Evolutionary conservation across 1,140 invertebrate genomes (phyloP).

Genomic region (Periplaneta americana): DNA sequence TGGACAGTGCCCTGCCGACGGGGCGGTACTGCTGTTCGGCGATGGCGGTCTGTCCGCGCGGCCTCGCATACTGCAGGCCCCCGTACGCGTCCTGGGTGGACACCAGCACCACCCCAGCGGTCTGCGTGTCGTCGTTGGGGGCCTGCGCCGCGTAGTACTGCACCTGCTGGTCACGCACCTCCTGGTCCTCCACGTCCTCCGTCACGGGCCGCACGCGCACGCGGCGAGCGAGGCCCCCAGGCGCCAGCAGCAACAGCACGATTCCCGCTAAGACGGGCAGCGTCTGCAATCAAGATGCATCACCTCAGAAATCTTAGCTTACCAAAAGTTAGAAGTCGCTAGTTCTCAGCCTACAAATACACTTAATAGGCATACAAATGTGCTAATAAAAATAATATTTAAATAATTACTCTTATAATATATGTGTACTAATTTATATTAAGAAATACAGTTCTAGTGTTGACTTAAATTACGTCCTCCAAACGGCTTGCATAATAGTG

Average conservation of each 20-base stretch:
- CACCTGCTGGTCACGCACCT: not conserved
- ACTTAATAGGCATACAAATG: too few relatives aligned
- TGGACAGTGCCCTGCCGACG: not conserved
- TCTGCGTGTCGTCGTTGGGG: not conserved
- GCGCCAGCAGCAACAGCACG: not conserved
- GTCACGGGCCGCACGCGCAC: not conserved
- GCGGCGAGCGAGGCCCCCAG: not conserved
- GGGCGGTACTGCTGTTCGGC: not conserved
- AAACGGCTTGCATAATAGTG: too few relatives aligned
- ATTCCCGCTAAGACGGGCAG: not conserved
- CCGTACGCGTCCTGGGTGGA: conserved; percentile 7
- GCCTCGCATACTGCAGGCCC: not conserved
- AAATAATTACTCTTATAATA: too few relatives aligned
- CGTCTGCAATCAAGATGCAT: not conserved
- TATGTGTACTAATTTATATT: too few relatives aligned
- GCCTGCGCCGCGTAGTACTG: conserved; percentile 3
- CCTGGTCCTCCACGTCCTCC: not conserved
- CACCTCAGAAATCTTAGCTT: too few relatives aligned
- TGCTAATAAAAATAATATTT: too few relatives aligned
- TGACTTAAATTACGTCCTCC: too few relatives aligned
- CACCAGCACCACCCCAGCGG: not conserved
- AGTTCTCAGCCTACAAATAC: too few relatives aligned
- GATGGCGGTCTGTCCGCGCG: not conserved
- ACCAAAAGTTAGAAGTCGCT: too few relatives aligned
- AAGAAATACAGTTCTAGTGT: too few relatives aligned